Evolutionary conservation across 2,888 invertebrate genomes (phyloP).

Genomic region (Noctua pronuba): DNA sequence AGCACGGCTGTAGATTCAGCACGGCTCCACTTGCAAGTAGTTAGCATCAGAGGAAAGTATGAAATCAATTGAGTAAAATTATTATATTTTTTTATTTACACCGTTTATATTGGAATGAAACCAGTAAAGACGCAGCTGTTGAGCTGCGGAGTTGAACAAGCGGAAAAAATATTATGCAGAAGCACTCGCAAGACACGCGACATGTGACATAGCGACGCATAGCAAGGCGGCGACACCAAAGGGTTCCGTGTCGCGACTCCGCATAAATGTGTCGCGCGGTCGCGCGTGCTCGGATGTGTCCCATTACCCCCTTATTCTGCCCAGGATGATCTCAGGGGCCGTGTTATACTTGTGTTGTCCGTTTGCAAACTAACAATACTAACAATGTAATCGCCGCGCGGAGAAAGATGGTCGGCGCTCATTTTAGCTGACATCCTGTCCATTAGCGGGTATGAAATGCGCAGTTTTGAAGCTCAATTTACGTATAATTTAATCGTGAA

Average conservation of each 20-base stretch:
- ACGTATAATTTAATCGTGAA: slow-evolving; percentile 31
- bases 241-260: slow-evolving; percentile 69
- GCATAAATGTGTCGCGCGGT: slow-evolving; percentile 67
- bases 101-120: slow-evolving; percentile 36
- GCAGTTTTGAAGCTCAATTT: slow-evolving; percentile 43
- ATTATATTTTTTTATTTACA: slow-evolving; percentile 35
- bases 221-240: slow-evolving; percentile 59
- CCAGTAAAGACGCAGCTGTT: slow-evolving; percentile 32
- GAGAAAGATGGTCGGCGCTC: slow-evolving; percentile 50
- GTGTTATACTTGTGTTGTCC: slow-evolving; percentile 59
- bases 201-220: slow-evolving; percentile 39
- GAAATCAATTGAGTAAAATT: slow-evolving; percentile 56
- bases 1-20: slow-evolving; percentile 60
- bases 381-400: slow-evolving; percentile 51
- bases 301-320: slow-evolving; percentile 70
- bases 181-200: slow-evolving; percentile 27
- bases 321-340: slow-evolving; percentile 59
- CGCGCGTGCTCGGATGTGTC: slow-evolving; percentile 72
- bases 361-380: slow-evolving; percentile 54
- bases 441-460: slow-evolving; percentile 44
- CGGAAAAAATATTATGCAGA: slow-evolving; percentile 41
- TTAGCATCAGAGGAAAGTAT: slow-evolving; percentile 54
- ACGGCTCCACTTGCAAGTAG: slow-evolving; percentile 49
- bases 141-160: neutral
- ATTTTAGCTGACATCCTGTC: slow-evolving; percentile 56